Conservation (phyloP, 2,113 vertebrate species). For the Phalacrocorax pelagicus region DNA sequence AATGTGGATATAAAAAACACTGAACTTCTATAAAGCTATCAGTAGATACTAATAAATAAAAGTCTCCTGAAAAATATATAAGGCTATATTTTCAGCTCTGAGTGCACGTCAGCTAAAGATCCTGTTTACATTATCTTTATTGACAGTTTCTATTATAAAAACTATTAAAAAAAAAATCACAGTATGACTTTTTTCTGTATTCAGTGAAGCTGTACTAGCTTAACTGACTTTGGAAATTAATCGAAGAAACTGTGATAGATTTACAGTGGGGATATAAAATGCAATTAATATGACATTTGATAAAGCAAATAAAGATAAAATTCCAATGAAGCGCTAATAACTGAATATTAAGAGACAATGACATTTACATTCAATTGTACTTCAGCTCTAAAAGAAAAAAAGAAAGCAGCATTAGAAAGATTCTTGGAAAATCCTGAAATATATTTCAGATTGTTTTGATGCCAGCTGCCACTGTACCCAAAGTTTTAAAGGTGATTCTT, state of each 20-base stretch:
- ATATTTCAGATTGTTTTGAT: neutral
- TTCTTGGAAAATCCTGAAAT: neutral
- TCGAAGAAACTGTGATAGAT: constrained; percentile 26
- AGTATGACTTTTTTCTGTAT: neutral
- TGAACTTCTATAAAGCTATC: neutral
- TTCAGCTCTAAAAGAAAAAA: neutral
- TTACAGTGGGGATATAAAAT: constrained; percentile 15
- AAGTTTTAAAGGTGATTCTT: neutral
- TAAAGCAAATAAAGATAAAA: constrained; percentile 59
- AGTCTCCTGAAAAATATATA: neutral
- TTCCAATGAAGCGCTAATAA: constrained; percentile 27
- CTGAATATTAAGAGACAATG: constrained; percentile 20
- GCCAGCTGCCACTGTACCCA: neutral
- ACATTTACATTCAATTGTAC: neutral
- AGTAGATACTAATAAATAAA: neutral
- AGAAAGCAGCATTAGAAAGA: neutral
- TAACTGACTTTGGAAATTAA: constrained; percentile 38
- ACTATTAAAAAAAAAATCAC: neutral
- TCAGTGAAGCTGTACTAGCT: neutral
- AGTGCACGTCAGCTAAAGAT: neutral
- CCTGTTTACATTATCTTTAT: neutral
- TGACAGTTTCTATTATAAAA: neutral
- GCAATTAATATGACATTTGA: constrained; percentile 44
- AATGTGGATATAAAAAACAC: neutral
- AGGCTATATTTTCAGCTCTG: neutral